phyloP scores from a whole-genome alignment of 2,888 invertebrate genomes.

The Harpalus rubripes region DNA sequence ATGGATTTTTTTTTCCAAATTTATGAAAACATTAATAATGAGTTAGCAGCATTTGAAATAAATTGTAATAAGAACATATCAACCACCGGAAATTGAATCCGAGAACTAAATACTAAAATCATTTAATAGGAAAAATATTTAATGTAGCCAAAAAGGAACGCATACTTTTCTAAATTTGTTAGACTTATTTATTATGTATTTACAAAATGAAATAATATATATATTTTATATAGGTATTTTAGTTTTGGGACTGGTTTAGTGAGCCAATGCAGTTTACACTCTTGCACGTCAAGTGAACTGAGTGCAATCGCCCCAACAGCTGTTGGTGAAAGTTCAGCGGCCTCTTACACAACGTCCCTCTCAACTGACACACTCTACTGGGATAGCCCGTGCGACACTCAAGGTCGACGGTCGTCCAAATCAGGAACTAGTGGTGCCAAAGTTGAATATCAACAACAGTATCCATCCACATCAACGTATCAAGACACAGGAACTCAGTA shows the following conservation, averaged over 20 bases:
- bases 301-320: constrained; percentile 82
- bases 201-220: no score
- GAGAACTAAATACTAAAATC: no score
- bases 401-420: constrained; percentile 72
- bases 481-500: constrained; percentile 77
- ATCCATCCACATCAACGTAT: constrained; percentile 71
- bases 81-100: no score
- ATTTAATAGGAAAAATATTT: no score
- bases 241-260: constrained; percentile 85
- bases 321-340: constrained; percentile 85
- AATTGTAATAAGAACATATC: no score
- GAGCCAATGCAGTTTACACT: constrained; percentile 90
- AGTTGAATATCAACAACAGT: constrained; percentile 77
- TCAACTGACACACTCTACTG: constrained; percentile 93
- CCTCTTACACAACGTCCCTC: constrained; percentile 90
- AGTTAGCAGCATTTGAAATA: no score
- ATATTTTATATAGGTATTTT: constrained; percentile 78
- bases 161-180: no score
- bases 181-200: no score
- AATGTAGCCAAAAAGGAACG: no score
- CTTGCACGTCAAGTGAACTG: constrained; percentile 88
- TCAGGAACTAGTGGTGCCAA: constrained; percentile 74
- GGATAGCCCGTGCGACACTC: constrained; percentile 80
- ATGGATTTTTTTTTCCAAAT: no score
- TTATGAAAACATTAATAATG: no score